Conservation (phyloP, 2,888 invertebrate species). For the Bimastos eiseni region DNA sequence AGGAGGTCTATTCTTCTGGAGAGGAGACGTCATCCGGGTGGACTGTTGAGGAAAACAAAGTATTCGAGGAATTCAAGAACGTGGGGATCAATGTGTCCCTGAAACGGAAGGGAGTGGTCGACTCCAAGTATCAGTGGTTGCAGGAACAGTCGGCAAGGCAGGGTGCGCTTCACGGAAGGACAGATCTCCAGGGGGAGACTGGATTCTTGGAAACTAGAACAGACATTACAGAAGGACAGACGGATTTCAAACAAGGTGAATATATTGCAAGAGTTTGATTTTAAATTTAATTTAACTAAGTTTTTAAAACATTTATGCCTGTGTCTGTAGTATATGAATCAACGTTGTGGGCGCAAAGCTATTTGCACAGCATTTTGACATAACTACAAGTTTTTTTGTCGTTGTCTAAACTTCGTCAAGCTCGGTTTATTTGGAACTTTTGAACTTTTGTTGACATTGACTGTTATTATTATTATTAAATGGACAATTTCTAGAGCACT, state of each 20-base stretch:
- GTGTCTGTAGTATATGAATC: too few species aligned
- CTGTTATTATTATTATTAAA: too few species aligned
- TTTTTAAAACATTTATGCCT: not conserved
- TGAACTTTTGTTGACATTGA: too few species aligned
- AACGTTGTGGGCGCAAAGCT: too few species aligned
- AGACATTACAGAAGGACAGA: not conserved
- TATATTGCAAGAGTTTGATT: not conserved
- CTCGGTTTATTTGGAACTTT: too few species aligned
- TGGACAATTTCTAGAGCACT: too few species aligned
- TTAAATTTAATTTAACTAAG: not conserved
- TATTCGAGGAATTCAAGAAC: constrained; percentile 15
- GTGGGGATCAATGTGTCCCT: not conserved
- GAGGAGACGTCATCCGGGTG: not conserved
- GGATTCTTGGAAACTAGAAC: not conserved
- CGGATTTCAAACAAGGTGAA: not conserved
- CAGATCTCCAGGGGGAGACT: not conserved
- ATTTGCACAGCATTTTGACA: too few species aligned
- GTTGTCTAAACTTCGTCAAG: too few species aligned
- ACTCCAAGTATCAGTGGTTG: constrained; percentile 19
- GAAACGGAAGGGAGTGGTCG: constrained; percentile 2
- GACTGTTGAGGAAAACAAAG: constrained; percentile 21
- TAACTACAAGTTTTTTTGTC: too few species aligned
- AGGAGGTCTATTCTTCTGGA: not conserved
- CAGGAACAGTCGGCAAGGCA: constrained; percentile 18
- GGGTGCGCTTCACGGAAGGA: not conserved